Percentiles rank a stretch among this genome's conserved stretches.
Conservation (phyloP, 2,888 invertebrate genomes). For the Phorcus lineatus region DNA sequence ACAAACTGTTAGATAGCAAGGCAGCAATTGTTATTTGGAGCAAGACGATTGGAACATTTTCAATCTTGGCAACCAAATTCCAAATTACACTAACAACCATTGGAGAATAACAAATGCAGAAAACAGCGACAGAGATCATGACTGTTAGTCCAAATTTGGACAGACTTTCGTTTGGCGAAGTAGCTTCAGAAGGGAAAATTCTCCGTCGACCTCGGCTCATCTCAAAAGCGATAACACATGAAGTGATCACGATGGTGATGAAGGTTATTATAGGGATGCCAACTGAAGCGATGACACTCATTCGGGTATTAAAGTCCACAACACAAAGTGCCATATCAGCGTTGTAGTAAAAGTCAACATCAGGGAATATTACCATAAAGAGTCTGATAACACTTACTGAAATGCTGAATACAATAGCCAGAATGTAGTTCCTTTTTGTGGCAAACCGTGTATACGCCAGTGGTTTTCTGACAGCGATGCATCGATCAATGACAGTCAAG, state of each 20-base stretch:
- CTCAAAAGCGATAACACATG: not conserved
- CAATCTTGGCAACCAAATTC: not conserved
- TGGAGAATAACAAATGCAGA: not conserved
- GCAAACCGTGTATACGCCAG: not conserved
- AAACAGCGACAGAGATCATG: not conserved
- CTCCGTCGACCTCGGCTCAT: not conserved
- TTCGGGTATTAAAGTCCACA: not conserved
- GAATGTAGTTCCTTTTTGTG: not conserved
- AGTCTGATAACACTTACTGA: not conserved
- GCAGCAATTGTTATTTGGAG: not conserved
- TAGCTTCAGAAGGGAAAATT: too few relatives aligned
- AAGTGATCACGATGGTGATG: not conserved
- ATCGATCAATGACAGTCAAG: not conserved
- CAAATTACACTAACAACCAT: not conserved
- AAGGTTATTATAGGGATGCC: not conserved
- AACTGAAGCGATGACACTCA: not conserved
- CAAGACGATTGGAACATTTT: not conserved
- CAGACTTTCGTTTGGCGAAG: not conserved
- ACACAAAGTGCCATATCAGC: not conserved
- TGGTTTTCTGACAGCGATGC: not conserved
- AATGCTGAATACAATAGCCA: not conserved
- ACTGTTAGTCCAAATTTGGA: not conserved
- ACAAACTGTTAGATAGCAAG: not conserved
- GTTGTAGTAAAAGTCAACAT: slow-evolving; percentile 2
- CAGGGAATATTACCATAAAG: not conserved